Conservation (phyloP, 2,888 invertebrate species). For the Pegoplata infirma region DNA sequence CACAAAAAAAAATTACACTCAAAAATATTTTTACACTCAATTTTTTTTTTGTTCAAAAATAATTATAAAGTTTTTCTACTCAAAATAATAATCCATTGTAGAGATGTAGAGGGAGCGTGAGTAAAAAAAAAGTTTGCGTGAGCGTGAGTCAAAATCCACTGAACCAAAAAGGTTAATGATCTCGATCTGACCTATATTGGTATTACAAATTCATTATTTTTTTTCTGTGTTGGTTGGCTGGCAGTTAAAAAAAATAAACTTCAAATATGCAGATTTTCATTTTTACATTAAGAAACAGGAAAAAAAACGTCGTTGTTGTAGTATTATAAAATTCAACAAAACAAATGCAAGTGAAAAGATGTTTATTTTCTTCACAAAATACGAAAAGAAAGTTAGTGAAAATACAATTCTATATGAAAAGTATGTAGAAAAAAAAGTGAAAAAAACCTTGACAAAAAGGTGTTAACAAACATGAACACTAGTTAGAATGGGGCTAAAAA, state of each 20-base stretch:
- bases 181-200: too few relatives aligned
- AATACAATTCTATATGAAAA: neutral
- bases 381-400: neutral
- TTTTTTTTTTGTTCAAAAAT: too few relatives aligned
- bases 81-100: too few relatives aligned
- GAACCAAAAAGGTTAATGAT: too few relatives aligned
- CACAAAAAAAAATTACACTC: too few relatives aligned
- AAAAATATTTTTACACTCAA: too few relatives aligned
- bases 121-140: too few relatives aligned
- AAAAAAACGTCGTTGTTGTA: neutral
- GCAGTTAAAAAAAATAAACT: neutral
- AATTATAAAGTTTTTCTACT: too few relatives aligned
- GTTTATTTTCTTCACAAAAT: neutral
- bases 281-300: neutral
- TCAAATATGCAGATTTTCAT: neutral
- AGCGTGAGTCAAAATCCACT: too few relatives aligned
- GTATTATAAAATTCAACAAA: neutral
- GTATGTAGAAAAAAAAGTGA: neutral
- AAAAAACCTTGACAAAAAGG: neutral
- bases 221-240: neutral
- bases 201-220: too few relatives aligned
- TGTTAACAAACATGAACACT: neutral
- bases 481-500: too few relatives aligned
- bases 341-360: conserved; percentile 8
- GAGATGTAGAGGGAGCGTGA: too few relatives aligned